These are phyloP conservation scores for Etheostoma perlongum DNA, from an alignment of 2,797 vertebrate genomes.

Conservation along the genomic window DNA sequence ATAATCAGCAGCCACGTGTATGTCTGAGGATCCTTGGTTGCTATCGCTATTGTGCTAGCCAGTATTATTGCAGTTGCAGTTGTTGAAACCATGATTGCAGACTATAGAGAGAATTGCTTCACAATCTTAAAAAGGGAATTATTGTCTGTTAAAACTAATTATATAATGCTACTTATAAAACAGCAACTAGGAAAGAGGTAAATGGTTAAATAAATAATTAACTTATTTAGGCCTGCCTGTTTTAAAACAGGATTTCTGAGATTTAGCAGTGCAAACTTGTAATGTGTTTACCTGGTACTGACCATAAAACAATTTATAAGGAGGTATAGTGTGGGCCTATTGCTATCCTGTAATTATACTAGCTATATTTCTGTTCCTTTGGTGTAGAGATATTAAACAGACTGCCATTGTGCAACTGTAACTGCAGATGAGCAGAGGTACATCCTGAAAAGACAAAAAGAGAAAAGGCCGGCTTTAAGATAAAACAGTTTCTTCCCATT, in stretches of 20 bases:
- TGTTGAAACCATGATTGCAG: slow-evolving; percentile 83
- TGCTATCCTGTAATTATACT: slow-evolving; percentile 88
- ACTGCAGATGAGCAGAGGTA: slow-evolving; percentile 80
- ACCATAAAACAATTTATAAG: slow-evolving; percentile 68
- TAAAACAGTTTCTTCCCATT: not conserved
- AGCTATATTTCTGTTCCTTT: slow-evolving; percentile 81
- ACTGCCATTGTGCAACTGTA: slow-evolving; percentile 88
- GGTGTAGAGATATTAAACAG: slow-evolving; percentile 76
- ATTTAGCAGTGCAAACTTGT: slow-evolving; percentile 76
- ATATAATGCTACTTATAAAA: slow-evolving; percentile 57
- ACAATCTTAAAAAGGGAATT: slow-evolving; percentile 76
- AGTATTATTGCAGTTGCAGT: slow-evolving; percentile 71
- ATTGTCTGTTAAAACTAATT: slow-evolving; percentile 60
- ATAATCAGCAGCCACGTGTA: slow-evolving; percentile 92
- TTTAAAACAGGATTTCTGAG: slow-evolving; percentile 58
- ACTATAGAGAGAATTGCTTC: slow-evolving; percentile 55
- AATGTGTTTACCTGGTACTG: slow-evolving; percentile 68
- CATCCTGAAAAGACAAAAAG: slow-evolving; percentile 83
- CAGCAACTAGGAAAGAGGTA: slow-evolving; percentile 85
- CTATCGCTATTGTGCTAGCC: slow-evolving; percentile 38
- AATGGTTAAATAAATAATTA: slow-evolving; percentile 83
- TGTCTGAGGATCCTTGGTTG: slow-evolving; percentile 39
- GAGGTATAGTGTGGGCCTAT: slow-evolving; percentile 80
- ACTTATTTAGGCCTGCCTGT: slow-evolving; percentile 57
- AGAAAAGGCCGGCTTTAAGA: slow-evolving; percentile 7